Conservation (phyloP, 2,113 vertebrate genomes). For the Passer domesticus region DNA sequence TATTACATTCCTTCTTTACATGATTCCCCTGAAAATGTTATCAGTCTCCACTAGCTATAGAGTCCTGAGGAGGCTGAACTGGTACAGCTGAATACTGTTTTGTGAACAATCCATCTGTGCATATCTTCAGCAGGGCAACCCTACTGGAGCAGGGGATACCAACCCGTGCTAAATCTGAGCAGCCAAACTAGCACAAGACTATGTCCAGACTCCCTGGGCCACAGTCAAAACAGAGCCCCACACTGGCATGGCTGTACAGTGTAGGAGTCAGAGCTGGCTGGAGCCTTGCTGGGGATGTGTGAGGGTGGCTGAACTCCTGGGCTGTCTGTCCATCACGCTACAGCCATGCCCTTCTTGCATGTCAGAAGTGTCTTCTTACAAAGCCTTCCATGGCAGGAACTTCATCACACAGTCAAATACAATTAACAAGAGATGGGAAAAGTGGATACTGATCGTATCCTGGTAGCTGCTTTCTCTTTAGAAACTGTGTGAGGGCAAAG, state of each 20-base stretch:
- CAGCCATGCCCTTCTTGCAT: not conserved
- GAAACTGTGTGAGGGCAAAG: not conserved
- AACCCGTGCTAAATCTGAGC: not conserved
- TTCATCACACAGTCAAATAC: not conserved
- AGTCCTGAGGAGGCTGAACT: not conserved
- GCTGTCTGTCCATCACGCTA: not conserved
- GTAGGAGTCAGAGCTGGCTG: not conserved
- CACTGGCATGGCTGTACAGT: not conserved
- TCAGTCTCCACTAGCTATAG: not conserved
- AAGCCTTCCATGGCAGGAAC: not conserved
- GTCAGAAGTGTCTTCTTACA: not conserved
- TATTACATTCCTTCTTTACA: not conserved
- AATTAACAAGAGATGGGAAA: not conserved
- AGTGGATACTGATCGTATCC: not conserved
- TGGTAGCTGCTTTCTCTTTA: not conserved
- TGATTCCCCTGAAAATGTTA: not conserved
- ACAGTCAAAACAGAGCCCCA: not conserved
- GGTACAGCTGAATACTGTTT: not conserved
- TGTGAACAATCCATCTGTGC: not conserved
- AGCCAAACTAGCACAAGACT: not conserved
- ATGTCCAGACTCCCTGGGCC: not conserved
- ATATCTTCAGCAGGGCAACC: not conserved
- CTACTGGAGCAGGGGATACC: accelerated
- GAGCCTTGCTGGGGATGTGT: not conserved
- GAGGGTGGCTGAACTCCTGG: not conserved